Base-by-base conservation (phyloP, 92 coral and sea anemone genomes). In the Plumapathes pennacea region DNA sequence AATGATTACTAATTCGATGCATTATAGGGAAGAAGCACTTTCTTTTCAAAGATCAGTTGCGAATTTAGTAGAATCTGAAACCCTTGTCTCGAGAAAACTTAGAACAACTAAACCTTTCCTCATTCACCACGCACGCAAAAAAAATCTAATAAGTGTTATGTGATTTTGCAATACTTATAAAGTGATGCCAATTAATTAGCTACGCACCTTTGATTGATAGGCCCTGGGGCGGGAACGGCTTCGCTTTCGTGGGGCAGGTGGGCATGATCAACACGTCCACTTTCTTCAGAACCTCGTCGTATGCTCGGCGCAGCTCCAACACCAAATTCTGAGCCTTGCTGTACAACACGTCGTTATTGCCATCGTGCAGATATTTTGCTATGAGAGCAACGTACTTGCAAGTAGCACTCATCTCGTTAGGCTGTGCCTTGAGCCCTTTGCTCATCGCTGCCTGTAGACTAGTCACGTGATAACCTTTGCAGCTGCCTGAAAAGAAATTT, bases 161-260 rank as follows among this genome's bases (percentile, higher is more conserved):
- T n/a, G n/a, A n/a, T n/a, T n/a, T n/a, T n/a, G n/a, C n/a, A n/a
- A n/a, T n/a, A n/a, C n/a, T n/a, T n/a, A n/a, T n/a, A n/a, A n/a
- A n/a, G n/a, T n/a, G n/a, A n/a, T n/a, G n/a, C n/a, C n/a, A n/a
- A n/a, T n/a, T n/a, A n/a, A n/a, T n/a, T n/a, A n/a, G n/a, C n/a
- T n/a, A n/a, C 81, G 76, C 25, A 82, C 89, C 89, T 41, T 42
- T 13, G 52, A 82, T 14, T 7, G 90, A 33, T 18, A 65, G 64
- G 33, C 57, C 58, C 8, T 32, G n/a, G 15, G 61, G 38, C 5
- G 90, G 90, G 20, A 83, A 42, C 5, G 45, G 21, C 11, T 80
- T 52, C 18, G 90, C 80, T 33, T 64, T 83, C 61, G 50, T 83
- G 4, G 85, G 90, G 25, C 54, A 24, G 1, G 78, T 71, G 38